Conservation (phyloP, 92 coral and sea anemone genomes). For the Umimayanthus kanabou region DNA sequence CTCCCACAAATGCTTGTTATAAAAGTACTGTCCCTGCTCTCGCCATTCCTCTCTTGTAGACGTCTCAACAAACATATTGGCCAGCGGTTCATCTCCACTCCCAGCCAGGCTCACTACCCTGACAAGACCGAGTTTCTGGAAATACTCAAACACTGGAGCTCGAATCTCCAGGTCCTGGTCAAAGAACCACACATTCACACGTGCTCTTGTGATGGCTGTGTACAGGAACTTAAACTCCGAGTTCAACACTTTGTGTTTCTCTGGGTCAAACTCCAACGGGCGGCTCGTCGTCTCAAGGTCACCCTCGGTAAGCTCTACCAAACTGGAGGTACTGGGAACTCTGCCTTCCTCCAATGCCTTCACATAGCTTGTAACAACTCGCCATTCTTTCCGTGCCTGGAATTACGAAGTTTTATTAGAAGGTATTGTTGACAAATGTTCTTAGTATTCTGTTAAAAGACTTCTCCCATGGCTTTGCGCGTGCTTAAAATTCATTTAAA, state of each 20-base stretch:
- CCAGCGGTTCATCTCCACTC: constrained; percentile 51
- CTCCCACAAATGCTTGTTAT: constrained; percentile 82
- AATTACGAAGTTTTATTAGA: neutral
- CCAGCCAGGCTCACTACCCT: constrained; percentile 69
- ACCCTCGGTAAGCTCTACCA: constrained; percentile 68
- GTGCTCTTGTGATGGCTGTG: constrained; percentile 93
- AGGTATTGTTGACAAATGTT: neutral
- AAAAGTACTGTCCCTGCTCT: constrained; percentile 78
- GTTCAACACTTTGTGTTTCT: constrained; percentile 84
- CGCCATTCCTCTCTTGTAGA: constrained; percentile 81
- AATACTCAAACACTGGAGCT: constrained; percentile 91
- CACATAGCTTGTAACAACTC: constrained; percentile 82
- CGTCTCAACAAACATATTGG: constrained; percentile 89
- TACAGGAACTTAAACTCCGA: constrained; percentile 89
- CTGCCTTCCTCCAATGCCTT: constrained; percentile 54
- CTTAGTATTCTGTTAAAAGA: too few species aligned
- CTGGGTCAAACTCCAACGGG: constrained; percentile 80
- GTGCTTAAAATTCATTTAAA: too few species aligned
- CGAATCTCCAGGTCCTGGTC: constrained; percentile 91
- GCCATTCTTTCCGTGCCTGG: constrained; percentile 94
- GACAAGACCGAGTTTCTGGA: constrained; percentile 74
- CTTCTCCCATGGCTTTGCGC: too few species aligned
- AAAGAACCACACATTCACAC: constrained; percentile 97
- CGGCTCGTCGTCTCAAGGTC: constrained; percentile 64
- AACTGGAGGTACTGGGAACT: constrained; percentile 54